Conservation (phyloP, 1,140 invertebrate species). For the Leptinotarsa defecta region DNA sequence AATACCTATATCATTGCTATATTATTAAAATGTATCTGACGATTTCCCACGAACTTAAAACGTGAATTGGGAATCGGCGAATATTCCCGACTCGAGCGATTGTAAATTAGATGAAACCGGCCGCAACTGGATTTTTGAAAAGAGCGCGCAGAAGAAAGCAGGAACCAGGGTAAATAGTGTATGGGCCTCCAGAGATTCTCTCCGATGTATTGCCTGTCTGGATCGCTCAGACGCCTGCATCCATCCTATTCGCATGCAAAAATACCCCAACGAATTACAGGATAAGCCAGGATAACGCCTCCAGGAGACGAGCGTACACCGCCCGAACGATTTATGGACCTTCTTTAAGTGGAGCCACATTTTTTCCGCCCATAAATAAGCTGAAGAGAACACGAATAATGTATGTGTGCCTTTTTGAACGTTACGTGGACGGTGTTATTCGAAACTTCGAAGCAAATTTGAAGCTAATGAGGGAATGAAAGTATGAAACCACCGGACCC, state of each 20-base stretch:
- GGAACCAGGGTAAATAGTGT: conserved; percentile 41
- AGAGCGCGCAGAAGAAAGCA: conserved; percentile 8
- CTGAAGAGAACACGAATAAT: conserved; percentile 15
- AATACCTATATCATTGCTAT: too few species aligned
- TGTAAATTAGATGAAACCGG: not conserved
- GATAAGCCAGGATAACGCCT: conserved; percentile 43
- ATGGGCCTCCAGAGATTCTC: conserved; percentile 43
- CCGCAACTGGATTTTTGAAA: conserved; percentile 7
- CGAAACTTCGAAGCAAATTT: too few species aligned
- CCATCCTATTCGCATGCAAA: conserved; percentile 49
- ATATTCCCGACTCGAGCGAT: not conserved
- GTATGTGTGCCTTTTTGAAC: conserved; percentile 1
- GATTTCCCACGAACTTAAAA: too few species aligned
- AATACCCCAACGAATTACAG: conserved; percentile 43
- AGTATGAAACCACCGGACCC: too few species aligned
- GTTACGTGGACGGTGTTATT: not conserved
- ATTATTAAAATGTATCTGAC: too few species aligned
- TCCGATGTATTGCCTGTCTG: conserved; percentile 49
- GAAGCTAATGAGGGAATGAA: too few species aligned
- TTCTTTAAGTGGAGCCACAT: conserved; percentile 34
- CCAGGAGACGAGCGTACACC: conserved; percentile 43
- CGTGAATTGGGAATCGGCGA: not conserved
- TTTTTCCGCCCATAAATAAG: conserved; percentile 25
- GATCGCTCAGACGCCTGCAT: conserved; percentile 48
- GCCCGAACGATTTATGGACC: conserved; percentile 41